phyloP scores from a whole-genome alignment of 2,888 invertebrate genomes.

The Drosophila longiperda region DNA sequence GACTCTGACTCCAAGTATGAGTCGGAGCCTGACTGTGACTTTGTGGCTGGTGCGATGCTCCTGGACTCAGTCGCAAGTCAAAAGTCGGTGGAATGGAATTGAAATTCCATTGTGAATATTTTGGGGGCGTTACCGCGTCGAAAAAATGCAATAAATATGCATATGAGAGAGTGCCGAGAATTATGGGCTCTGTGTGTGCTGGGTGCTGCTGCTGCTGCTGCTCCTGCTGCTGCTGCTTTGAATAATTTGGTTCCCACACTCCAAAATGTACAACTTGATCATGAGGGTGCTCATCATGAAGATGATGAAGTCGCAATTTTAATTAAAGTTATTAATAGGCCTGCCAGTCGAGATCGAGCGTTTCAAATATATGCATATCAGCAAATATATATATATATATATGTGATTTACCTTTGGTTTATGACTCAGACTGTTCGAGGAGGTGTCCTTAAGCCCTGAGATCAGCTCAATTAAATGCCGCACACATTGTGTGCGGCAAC shows the following conservation, averaged over 20 bases:
- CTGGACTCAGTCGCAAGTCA: conserved; percentile 27
- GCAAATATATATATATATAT: background rate
- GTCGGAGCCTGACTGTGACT: background rate
- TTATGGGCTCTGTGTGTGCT: conserved; percentile 44
- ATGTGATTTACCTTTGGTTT: conserved; percentile 57
- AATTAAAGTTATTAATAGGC: conserved; percentile 83
- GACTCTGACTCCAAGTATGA: conserved; percentile 12
- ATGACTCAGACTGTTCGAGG: conserved; percentile 16
- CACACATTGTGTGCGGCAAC: conserved; percentile 80
- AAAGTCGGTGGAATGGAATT: conserved; percentile 80
- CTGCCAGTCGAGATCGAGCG: conserved; percentile 48
- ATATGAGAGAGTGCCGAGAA: conserved; percentile 78
- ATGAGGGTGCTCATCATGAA: conserved; percentile 8
- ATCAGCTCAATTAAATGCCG: conserved; percentile 73
- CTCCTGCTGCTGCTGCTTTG: conserved; percentile 66
- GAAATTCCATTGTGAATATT: conserved; percentile 83
- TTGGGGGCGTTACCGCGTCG: conserved; percentile 83
- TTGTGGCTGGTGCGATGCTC: conserved; percentile 1
- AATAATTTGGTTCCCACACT: conserved; percentile 84
- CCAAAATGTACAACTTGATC: conserved; percentile 6
- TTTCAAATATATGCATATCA: conserved; percentile 23
- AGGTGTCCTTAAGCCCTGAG: conserved; percentile 61
- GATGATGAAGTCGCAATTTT: conserved; percentile 64
- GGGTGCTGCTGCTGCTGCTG: background rate
- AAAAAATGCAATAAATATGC: conserved; percentile 84